Evolutionary conservation across 2,113 vertebrate genomes (phyloP).

Genomic region (Menidia beryllina): DNA sequence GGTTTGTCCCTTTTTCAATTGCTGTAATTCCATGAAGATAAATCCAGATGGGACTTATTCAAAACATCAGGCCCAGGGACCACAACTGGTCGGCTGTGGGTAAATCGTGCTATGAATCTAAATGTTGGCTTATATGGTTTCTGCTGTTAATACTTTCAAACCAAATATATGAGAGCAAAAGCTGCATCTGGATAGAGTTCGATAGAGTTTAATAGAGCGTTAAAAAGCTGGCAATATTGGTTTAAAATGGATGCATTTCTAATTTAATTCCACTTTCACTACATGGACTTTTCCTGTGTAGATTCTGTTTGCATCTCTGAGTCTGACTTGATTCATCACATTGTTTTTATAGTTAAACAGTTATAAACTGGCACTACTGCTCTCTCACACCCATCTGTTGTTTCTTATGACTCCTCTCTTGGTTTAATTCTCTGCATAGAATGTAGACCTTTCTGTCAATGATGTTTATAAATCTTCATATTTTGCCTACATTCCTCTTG

Average conservation of each 20-base stretch:
- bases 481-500: background rate
- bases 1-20: constrained; percentile 29
- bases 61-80: background rate
- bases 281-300: background rate
- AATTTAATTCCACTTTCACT: background rate
- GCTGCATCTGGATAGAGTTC: background rate
- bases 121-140: background rate
- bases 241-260: too few species aligned
- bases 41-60: background rate
- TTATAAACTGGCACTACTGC: constrained; percentile 11
- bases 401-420: too few species aligned
- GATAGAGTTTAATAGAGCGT: background rate
- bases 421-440: background rate
- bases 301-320: constrained; percentile 10
- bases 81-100: too few species aligned
- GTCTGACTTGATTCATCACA: constrained; percentile 2
- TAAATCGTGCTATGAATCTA: background rate
- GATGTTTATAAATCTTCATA: constrained; percentile 15
- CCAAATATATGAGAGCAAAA: background rate
- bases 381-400: constrained; percentile 16
- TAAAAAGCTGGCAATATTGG: too few species aligned
- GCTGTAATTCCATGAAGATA: background rate
- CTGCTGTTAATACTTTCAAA: background rate
- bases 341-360: constrained; percentile 24
- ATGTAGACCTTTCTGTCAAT: constrained; percentile 5